Conservation (phyloP, 2,888 invertebrate species). For the Sicus ferrugineus region DNA sequence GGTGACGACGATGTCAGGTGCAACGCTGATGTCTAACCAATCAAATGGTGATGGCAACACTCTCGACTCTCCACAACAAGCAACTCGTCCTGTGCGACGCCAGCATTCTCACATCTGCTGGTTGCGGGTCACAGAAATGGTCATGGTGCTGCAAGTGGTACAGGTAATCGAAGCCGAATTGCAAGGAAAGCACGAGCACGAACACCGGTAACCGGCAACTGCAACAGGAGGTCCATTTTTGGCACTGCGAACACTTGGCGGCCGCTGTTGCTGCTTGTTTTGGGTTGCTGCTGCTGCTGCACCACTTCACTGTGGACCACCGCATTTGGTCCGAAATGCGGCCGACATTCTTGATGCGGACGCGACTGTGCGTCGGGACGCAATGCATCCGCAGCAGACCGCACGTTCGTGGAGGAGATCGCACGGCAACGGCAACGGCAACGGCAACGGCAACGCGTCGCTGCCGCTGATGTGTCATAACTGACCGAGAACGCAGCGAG, state of each 20-base stretch:
- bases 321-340: slow-evolving; percentile 25
- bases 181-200: background rate
- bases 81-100: too few species aligned
- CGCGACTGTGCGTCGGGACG: slow-evolving; percentile 26
- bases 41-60: too few species aligned
- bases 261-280: slow-evolving; percentile 8
- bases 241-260: slow-evolving; percentile 4
- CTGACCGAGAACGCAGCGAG: slow-evolving; percentile 42
- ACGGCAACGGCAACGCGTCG: slow-evolving; percentile 36
- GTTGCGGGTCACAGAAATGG: slow-evolving; percentile 8
- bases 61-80: too few species aligned
- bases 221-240: slow-evolving; percentile 5
- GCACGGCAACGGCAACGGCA: slow-evolving; percentile 13
- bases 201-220: background rate
- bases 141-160: slow-evolving; percentile 18
- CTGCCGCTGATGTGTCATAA: slow-evolving; percentile 46
- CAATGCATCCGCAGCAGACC: too few species aligned
- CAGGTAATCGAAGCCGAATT: background rate
- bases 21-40: too few species aligned
- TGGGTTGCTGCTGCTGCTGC: background rate
- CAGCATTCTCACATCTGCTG: too few species aligned
- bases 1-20: too few species aligned
- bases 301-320: background rate
- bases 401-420: slow-evolving; percentile 9
- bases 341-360: slow-evolving; percentile 27